Conservation (phyloP, 2,888 invertebrate genomes). For the Falcaria lacertinaria region DNA sequence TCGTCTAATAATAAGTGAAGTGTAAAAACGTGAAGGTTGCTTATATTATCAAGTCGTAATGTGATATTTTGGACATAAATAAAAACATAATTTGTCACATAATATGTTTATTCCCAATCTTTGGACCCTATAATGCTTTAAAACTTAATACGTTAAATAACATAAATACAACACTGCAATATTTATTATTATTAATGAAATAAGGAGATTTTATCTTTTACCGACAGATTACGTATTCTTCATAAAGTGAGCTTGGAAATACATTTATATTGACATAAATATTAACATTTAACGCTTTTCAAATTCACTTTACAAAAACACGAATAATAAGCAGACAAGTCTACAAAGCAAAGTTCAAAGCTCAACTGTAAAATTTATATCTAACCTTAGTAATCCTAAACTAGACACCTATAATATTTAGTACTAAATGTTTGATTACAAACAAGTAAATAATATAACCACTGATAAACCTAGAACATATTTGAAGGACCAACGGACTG, state of each 20-base stretch:
- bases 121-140: slow-evolving; percentile 87
- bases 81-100: slow-evolving; percentile 76
- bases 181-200: slow-evolving; percentile 46
- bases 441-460: slow-evolving; percentile 43
- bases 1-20: too few species aligned
- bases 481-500: neutral
- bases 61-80: slow-evolving; percentile 46
- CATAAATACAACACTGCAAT: slow-evolving; percentile 77
- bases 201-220: slow-evolving; percentile 46
- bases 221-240: slow-evolving; percentile 30
- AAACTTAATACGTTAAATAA: slow-evolving; percentile 70
- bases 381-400: slow-evolving; percentile 59
- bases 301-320: slow-evolving; percentile 51
- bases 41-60: too few species aligned
- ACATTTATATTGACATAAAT: slow-evolving; percentile 13
- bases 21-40: too few species aligned
- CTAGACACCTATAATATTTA: slow-evolving; percentile 55
- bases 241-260: slow-evolving; percentile 43
- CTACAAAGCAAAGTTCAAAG: slow-evolving; percentile 68
- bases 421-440: slow-evolving; percentile 47
- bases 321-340: slow-evolving; percentile 49
- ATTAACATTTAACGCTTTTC: slow-evolving; percentile 11
- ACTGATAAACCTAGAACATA: slow-evolving; percentile 15
- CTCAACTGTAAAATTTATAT: slow-evolving; percentile 59
- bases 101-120: slow-evolving; percentile 84